These are phyloP conservation scores for Donacobius atricapilla DNA, from an alignment of 2,113 vertebrate genomes.

Conservation along the genomic window DNA sequence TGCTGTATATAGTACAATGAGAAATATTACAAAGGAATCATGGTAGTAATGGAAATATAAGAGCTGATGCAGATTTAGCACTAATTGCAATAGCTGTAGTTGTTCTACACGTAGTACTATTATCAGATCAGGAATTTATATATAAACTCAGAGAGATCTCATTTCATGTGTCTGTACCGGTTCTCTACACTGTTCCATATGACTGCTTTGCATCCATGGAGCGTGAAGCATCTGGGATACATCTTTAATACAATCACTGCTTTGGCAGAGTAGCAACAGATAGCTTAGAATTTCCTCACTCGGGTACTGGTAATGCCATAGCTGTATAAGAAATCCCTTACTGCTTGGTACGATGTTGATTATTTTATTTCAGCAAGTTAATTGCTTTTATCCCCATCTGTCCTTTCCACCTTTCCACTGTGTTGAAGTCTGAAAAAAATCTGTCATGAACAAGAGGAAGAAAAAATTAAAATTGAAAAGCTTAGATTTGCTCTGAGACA, in stretches of 20 bases:
- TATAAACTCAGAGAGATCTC: neutral
- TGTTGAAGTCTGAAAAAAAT: neutral
- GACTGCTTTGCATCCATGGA: neutral
- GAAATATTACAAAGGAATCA: neutral
- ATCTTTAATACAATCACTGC: neutral
- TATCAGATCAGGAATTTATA: neutral
- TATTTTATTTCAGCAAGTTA: constrained; percentile 38
- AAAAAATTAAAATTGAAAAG: constrained; percentile 8
- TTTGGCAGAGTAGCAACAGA: neutral
- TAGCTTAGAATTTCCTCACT: neutral
- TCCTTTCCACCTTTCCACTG: neutral
- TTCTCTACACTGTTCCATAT: neutral
- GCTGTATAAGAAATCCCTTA: neutral
- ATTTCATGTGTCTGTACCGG: neutral
- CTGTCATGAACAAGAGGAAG: neutral
- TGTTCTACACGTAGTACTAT: neutral
- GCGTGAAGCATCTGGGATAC: neutral
- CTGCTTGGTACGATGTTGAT: neutral
- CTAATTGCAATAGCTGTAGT: neutral
- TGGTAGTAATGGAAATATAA: neutral
- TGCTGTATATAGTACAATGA: neutral
- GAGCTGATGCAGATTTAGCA: neutral
- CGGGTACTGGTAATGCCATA: neutral
- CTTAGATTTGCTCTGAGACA: neutral
- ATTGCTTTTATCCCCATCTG: constrained; percentile 34